Percentiles rank a stretch among this genome's conserved stretches.
phyloP scores from a whole-genome alignment of 1,140 invertebrate genomes.

The Scaptodrosophila lebanonensis region DNA sequence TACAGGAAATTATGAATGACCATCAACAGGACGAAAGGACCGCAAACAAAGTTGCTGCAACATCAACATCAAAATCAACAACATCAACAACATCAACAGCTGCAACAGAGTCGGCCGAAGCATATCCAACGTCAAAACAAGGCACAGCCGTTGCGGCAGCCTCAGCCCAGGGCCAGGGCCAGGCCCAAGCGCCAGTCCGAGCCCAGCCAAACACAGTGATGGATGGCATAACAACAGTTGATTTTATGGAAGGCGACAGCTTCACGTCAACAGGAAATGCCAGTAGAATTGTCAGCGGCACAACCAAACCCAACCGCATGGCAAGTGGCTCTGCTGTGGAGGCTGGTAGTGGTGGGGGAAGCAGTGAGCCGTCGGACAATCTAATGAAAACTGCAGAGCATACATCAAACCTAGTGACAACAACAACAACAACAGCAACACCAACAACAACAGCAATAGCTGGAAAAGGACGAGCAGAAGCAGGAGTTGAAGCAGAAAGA shows the following conservation, averaged over 20 bases:
- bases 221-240: slow-evolving; percentile 70
- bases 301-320: slow-evolving; percentile 47
- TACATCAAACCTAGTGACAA: slow-evolving; percentile 69
- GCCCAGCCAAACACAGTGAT: slow-evolving; percentile 46
- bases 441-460: slow-evolving; percentile 23
- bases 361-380: slow-evolving; percentile 7
- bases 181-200: neutral
- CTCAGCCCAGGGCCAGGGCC: slow-evolving; percentile 6
- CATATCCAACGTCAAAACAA: slow-evolving; percentile 57
- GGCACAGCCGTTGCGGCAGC: slow-evolving; percentile 23
- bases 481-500: too few species aligned
- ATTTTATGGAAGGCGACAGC: slow-evolving; percentile 72
- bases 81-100: slow-evolving; percentile 31
- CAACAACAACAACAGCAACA: slow-evolving; percentile 46
- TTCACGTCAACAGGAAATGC: slow-evolving; percentile 67
- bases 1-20: slow-evolving; percentile 44
- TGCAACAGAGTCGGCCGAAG: neutral
- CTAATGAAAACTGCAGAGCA: slow-evolving; percentile 66
- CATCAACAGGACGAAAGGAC: slow-evolving; percentile 21
- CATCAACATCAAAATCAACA: slow-evolving; percentile 26
- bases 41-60: slow-evolving; percentile 14
- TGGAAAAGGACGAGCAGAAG: slow-evolving; percentile 50
- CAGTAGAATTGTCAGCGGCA: slow-evolving; percentile 39
- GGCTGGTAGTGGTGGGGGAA: neutral
- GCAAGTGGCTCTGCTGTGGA: neutral